These are phyloP conservation scores for Nixonia krombeini DNA, from an alignment of 1,140 invertebrate species.

Conservation along the genomic window DNA sequence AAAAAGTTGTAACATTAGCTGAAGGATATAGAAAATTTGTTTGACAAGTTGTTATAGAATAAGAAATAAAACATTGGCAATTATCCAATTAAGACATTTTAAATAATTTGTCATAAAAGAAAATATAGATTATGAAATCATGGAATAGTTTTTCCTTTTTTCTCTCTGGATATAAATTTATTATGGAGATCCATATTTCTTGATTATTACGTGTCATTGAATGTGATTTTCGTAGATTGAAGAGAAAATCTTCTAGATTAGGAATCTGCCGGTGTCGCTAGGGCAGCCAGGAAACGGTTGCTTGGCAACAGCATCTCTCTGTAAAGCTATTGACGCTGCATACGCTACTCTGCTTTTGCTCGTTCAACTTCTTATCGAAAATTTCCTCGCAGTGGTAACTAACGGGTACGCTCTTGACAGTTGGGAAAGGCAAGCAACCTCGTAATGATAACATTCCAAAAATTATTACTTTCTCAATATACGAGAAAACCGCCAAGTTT, in stretches of 20 bases:
- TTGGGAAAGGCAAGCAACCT: not conserved
- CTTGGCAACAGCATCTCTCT: constrained; percentile 61
- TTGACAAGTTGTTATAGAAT: too few relatives aligned
- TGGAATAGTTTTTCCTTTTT: too few relatives aligned
- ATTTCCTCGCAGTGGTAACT: constrained; percentile 7
- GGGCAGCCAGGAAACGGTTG: constrained; percentile 50
- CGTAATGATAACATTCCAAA: not conserved
- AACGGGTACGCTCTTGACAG: not conserved
- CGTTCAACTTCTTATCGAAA: constrained; percentile 17
- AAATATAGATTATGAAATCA: too few relatives aligned
- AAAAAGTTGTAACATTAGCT: too few relatives aligned
- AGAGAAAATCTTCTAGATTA: constrained; percentile 6
- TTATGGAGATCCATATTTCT: too few relatives aligned
- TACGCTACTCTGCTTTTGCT: constrained; percentile 12
- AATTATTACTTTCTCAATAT: not conserved
- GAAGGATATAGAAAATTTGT: too few relatives aligned
- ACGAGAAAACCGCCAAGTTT: not conserved
- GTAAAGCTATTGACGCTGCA: constrained; percentile 29
- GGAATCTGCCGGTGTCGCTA: constrained; percentile 42
- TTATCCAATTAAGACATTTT: too few relatives aligned
- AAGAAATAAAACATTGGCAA: too few relatives aligned
- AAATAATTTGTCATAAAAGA: too few relatives aligned
- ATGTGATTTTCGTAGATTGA: not conserved
- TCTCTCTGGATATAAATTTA: too few relatives aligned
- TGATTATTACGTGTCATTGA: not conserved